Percentiles rank a stretch among this genome's conserved stretches.
phyloP scores from a whole-genome alignment of 2,797 vertebrate genomes.

The Hippoglossus hippoglossus region DNA sequence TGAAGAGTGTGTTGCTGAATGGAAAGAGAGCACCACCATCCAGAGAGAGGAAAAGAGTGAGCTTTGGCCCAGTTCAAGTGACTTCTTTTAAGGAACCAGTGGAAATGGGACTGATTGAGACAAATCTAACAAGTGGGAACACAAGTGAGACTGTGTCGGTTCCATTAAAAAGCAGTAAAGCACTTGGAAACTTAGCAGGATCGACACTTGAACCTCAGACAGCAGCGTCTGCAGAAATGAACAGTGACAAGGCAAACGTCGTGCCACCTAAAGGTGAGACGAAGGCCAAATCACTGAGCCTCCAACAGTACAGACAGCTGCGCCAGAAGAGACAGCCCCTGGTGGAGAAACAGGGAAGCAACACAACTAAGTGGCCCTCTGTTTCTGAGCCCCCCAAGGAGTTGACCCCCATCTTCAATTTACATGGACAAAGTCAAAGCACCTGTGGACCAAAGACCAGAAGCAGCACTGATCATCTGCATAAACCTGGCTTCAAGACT shows the following conservation, averaged over 20 bases:
- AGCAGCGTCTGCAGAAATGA: slow-evolving; percentile 4
- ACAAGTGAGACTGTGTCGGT: neutral
- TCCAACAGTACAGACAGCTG: slow-evolving; percentile 92
- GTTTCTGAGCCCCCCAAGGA: slow-evolving; percentile 88
- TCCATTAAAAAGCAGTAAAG: slow-evolving; percentile 11
- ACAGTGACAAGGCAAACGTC: neutral
- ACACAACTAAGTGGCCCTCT: slow-evolving; percentile 90
- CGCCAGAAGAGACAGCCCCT: slow-evolving; percentile 82
- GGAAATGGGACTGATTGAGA: slow-evolving; percentile 31
- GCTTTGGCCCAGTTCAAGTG: slow-evolving; percentile 77
- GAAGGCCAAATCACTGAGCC: slow-evolving; percentile 90
- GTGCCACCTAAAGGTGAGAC: slow-evolving; percentile 46
- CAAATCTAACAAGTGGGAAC: slow-evolving; percentile 2
- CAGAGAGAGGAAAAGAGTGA: slow-evolving; percentile 79
- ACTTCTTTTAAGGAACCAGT: slow-evolving; percentile 55
- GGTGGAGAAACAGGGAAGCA: slow-evolving; percentile 67
- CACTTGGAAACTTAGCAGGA: slow-evolving; percentile 1
- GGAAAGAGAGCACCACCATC: slow-evolving; percentile 32
- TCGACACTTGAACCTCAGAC: slow-evolving; percentile 14
- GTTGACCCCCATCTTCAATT: slow-evolving; percentile 88
- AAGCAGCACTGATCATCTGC: neutral
- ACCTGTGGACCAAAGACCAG: slow-evolving; percentile 15
- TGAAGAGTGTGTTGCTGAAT: slow-evolving; percentile 67
- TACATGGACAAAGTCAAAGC: slow-evolving; percentile 66
- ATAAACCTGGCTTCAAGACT: neutral